Conservation (phyloP, 2,888 invertebrate species). For the Agrilus biguttatus region DNA sequence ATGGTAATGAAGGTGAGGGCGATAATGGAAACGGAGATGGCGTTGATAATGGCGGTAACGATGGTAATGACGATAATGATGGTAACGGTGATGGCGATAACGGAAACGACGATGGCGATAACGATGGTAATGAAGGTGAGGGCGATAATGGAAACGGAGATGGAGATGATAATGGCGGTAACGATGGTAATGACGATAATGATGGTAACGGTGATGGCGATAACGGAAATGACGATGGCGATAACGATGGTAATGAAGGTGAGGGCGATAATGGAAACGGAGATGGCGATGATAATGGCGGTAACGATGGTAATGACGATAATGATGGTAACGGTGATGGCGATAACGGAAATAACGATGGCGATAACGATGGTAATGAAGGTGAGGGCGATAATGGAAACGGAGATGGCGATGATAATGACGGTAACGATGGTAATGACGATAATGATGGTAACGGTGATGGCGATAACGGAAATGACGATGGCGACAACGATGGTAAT, state of each 20-base stretch:
- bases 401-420: background rate
- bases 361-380: conserved; percentile 13
- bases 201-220: background rate
- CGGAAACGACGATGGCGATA: background rate
- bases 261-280: too few relatives aligned
- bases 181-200: background rate
- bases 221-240: background rate
- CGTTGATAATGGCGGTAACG: background rate
- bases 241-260: too few relatives aligned
- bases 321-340: background rate
- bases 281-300: background rate
- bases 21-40: background rate
- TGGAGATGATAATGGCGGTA: background rate
- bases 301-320: background rate
- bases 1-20: background rate
- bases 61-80: background rate
- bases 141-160: background rate
- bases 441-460: background rate
- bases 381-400: conserved; percentile 16
- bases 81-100: background rate
- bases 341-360: conserved; percentile 3
- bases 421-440: background rate
- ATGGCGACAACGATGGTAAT: background rate
- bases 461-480: background rate
- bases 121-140: background rate